A percentile compares a stretch with the other conserved stretches of the same genome.
Conservation (phyloP, 2,888 invertebrate genomes). For the Synergus laeviventris region DNA sequence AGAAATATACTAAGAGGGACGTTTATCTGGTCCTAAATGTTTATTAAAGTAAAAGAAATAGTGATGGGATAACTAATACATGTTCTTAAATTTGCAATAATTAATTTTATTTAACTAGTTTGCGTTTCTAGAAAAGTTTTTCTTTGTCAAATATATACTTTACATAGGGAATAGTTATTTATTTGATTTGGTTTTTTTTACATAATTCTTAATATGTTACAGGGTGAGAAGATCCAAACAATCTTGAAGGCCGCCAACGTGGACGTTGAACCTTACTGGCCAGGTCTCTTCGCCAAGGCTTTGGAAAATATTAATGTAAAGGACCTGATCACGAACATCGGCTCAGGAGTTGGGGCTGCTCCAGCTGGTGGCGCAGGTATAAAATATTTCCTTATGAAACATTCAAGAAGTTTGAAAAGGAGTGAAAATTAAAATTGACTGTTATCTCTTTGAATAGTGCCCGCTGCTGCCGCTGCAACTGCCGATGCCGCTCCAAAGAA, state of each 20-base stretch:
- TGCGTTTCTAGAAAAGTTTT: too few relatives aligned
- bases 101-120: too few relatives aligned
- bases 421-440: not conserved
- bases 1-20: too few relatives aligned
- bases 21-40: too few relatives aligned
- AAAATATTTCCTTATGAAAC: not conserved
- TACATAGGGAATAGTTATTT: not conserved
- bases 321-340: conserved; percentile 94
- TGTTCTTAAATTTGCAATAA: too few relatives aligned
- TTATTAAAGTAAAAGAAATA: too few relatives aligned
- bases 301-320: conserved; percentile 96
- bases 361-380: conserved; percentile 83
- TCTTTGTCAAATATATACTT: not conserved
- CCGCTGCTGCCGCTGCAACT: conserved; percentile 81
- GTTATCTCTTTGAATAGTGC: conserved; percentile 44
- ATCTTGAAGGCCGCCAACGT: conserved; percentile 98
- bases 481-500: conserved; percentile 80
- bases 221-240: conserved; percentile 98
- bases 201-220: conserved; percentile 4
- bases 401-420: not conserved
- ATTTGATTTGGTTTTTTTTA: not conserved
- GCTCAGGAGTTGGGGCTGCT: conserved; percentile 92
- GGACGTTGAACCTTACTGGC: conserved; percentile 99
- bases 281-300: conserved; percentile 97
- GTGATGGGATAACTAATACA: too few relatives aligned